These are phyloP conservation scores for Aegypius monachus DNA, from an alignment of 2,113 vertebrate species.

Conservation along the genomic window DNA sequence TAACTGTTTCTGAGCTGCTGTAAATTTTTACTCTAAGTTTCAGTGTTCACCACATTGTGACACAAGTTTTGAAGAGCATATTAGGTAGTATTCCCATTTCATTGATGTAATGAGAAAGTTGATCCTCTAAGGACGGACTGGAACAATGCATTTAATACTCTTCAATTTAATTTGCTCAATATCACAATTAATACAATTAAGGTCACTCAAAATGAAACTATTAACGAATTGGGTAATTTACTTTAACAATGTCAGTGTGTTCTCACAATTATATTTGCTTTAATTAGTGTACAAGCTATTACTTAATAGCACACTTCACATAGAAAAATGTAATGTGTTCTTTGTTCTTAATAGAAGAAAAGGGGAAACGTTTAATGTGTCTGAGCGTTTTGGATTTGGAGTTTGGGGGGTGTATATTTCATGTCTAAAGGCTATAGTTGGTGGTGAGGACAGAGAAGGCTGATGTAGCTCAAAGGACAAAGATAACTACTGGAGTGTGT, in stretches of 20 bases:
- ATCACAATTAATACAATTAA: constrained; percentile 81
- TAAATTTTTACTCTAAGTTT: neutral
- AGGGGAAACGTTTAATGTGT: constrained; percentile 61
- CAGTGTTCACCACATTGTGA: neutral
- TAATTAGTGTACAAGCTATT: constrained; percentile 79
- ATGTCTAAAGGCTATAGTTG: neutral
- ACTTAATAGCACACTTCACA: constrained; percentile 71
- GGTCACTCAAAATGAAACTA: constrained; percentile 79
- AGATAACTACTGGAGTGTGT: neutral
- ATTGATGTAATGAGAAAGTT: constrained; percentile 67
- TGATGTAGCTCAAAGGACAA: constrained; percentile 7
- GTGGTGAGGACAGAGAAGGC: neutral
- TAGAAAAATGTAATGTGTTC: constrained; percentile 70
- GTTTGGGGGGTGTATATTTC: neutral
- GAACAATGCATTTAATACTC: constrained; percentile 77
- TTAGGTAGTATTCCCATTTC: constrained; percentile 62
- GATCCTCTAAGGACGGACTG: constrained; percentile 68
- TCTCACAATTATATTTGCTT: constrained; percentile 77
- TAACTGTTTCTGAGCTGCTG: neutral
- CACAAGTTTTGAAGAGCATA: neutral
- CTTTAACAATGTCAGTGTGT: constrained; percentile 77
- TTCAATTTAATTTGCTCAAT: constrained; percentile 75
- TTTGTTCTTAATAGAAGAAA: constrained; percentile 57
- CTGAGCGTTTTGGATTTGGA: constrained; percentile 14
- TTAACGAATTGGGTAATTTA: constrained; percentile 78